These are phyloP conservation scores for Gymnopithys bicolor DNA, from an alignment of 2,797 vertebrate genomes.

Conservation along the genomic window DNA sequence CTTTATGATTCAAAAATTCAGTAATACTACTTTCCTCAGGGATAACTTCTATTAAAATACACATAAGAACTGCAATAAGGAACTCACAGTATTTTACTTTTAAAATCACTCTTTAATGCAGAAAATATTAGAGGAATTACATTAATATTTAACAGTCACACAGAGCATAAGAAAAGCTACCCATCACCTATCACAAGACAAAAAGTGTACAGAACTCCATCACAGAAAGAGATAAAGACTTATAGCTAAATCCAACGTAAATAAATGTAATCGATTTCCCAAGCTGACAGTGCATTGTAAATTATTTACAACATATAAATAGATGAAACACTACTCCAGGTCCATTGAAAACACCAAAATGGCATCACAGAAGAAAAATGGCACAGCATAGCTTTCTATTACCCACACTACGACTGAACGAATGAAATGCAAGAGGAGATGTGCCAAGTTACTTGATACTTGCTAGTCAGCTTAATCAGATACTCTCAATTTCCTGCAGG, in stretches of 20 bases:
- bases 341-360: constrained; percentile 76
- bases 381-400: constrained; percentile 67
- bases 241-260: constrained; percentile 30
- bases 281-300: constrained; percentile 15
- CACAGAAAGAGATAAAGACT: neutral
- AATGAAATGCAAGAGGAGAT: constrained; percentile 75
- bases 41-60: neutral
- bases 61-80: accelerated
- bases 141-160: neutral
- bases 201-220: neutral
- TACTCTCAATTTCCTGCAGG: constrained; percentile 78
- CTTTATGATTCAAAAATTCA: neutral
- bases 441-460: constrained; percentile 75
- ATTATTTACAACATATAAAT: constrained; percentile 76
- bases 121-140: neutral
- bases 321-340: constrained; percentile 68
- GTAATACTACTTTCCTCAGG: neutral
- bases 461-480: constrained; percentile 80
- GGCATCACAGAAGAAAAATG: constrained; percentile 71
- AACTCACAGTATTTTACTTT: neutral
- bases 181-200: neutral
- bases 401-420: constrained; percentile 67
- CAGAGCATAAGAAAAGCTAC: neutral
- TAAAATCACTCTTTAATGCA: neutral
- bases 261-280: neutral